Evolutionary conservation across 2,113 vertebrate species (phyloP).

Genomic region (Ondatra zibethicus): DNA sequence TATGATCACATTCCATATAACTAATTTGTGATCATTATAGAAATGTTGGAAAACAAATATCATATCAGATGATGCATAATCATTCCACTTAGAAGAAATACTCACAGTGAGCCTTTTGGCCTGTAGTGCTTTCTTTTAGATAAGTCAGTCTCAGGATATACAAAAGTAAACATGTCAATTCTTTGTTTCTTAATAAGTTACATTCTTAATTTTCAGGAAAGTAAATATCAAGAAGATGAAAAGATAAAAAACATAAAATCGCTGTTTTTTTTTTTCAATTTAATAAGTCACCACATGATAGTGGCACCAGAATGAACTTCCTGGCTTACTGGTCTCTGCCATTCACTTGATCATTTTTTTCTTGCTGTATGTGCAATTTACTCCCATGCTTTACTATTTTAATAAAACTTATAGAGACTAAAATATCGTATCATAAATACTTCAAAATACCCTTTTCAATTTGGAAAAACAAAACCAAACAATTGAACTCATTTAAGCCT

Average conservation of each 20-base stretch:
- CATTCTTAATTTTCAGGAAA: not conserved
- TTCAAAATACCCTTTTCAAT: conserved; percentile 26
- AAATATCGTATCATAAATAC: not conserved
- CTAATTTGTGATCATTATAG: not conserved
- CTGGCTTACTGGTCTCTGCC: not conserved
- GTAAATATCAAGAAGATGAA: not conserved
- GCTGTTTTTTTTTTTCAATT: not conserved
- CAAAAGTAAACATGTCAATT: not conserved
- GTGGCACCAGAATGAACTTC: not conserved
- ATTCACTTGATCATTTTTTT: not conserved
- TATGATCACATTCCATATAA: not conserved
- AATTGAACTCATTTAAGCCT: not conserved
- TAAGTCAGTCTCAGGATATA: not conserved
- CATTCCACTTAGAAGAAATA: not conserved
- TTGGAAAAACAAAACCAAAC: conserved; percentile 16
- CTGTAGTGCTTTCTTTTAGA: not conserved
- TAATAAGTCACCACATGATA: not conserved
- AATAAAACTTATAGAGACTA: not conserved
- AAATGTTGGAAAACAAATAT: conserved; percentile 19
- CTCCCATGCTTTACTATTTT: not conserved
- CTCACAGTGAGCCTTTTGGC: not conserved
- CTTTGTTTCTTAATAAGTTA: conserved; percentile 4
- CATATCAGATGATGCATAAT: not conserved
- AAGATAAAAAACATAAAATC: not conserved
- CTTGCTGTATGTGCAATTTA: not conserved